phyloP scores from a whole-genome alignment of 2,888 invertebrate genomes.

The Lordiphosa fenestrarum region DNA sequence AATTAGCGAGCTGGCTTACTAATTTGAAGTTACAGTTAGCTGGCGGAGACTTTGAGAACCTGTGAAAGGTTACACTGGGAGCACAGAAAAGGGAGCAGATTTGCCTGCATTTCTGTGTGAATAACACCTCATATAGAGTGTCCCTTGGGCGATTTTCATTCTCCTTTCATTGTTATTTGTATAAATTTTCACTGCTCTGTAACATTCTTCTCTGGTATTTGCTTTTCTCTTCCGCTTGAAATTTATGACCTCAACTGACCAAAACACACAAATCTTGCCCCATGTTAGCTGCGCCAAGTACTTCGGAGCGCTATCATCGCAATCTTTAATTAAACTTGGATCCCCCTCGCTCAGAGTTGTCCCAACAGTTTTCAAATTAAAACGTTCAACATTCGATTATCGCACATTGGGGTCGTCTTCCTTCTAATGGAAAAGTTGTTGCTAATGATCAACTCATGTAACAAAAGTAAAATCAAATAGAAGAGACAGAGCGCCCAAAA shows the following conservation, averaged over 20 bases:
- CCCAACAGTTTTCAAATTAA: slow-evolving; percentile 54
- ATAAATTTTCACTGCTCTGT: no score
- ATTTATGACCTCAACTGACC: slow-evolving; percentile 47
- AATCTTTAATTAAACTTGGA: slow-evolving; percentile 65
- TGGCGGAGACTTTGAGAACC: no score
- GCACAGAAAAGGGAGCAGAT: no score
- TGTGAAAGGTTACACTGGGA: no score
- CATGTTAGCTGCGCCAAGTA: slow-evolving; percentile 7
- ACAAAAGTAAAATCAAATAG: slow-evolving; percentile 29
- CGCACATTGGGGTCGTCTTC: slow-evolving; percentile 42
- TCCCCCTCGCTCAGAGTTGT: slow-evolving; percentile 7
- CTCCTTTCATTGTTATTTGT: no score
- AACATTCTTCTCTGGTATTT: background rate
- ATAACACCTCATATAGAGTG: no score
- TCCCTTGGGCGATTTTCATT: no score
- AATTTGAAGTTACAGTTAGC: no score
- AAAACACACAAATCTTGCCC: slow-evolving; percentile 18
- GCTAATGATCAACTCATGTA: slow-evolving; percentile 68
- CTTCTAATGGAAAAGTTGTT: slow-evolving; percentile 30
- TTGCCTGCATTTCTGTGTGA: no score
- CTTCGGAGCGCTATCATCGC: slow-evolving; percentile 37
- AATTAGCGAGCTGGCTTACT: slow-evolving; percentile 35
- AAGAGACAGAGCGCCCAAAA: slow-evolving; percentile 54
- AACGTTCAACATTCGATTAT: slow-evolving; percentile 72
- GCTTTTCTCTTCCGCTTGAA: slow-evolving; percentile 4